Evolutionary conservation across 1,140 invertebrate species (phyloP).

Genomic region (Homalodisca vitripennis): DNA sequence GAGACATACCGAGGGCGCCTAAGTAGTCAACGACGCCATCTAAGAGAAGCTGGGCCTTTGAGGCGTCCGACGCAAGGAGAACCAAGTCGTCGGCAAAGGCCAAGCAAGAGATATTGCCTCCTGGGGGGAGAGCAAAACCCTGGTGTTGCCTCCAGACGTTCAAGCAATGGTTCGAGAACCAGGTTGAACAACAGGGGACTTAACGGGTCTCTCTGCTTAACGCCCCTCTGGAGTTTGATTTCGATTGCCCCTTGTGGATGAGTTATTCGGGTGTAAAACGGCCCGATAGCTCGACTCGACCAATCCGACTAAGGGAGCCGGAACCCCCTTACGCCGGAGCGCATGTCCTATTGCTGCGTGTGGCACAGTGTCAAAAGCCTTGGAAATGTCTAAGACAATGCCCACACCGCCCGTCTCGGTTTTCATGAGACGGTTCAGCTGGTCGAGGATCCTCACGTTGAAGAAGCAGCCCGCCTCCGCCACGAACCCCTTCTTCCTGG

Average conservation of each 20-base stretch:
- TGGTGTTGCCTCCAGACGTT: not conserved
- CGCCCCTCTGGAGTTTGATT: conserved; percentile 34
- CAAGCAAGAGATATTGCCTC: conserved; percentile 8
- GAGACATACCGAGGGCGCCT: not conserved
- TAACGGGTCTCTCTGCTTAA: conserved; percentile 46
- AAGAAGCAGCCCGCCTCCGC: conserved; percentile 33
- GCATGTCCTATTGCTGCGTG: conserved; percentile 37
- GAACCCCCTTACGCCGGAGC: conserved; percentile 26
- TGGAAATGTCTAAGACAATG: conserved; percentile 40
- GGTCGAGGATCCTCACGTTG: conserved; percentile 32
- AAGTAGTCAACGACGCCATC: not conserved
- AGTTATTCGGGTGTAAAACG: not conserved
- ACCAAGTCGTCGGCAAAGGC: conserved; percentile 34
- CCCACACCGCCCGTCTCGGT: conserved; percentile 22
- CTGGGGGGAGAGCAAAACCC: not conserved
- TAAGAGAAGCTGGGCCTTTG: conserved; percentile 1
- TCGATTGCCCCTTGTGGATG: not conserved
- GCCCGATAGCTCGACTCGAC: not conserved
- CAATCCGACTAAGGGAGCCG: not conserved
- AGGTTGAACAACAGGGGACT: conserved; percentile 45
- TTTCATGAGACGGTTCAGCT: conserved; percentile 34
- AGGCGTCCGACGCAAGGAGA: conserved; percentile 11
- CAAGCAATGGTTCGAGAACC: conserved; percentile 41
- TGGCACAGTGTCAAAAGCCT: conserved; percentile 46
- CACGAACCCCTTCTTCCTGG: conserved; percentile 41